A percentile compares a stretch with the other conserved stretches of the same genome.
Evolutionary conservation across 2,888 invertebrate genomes (phyloP).

Genomic region (Cataglyphis livida): DNA sequence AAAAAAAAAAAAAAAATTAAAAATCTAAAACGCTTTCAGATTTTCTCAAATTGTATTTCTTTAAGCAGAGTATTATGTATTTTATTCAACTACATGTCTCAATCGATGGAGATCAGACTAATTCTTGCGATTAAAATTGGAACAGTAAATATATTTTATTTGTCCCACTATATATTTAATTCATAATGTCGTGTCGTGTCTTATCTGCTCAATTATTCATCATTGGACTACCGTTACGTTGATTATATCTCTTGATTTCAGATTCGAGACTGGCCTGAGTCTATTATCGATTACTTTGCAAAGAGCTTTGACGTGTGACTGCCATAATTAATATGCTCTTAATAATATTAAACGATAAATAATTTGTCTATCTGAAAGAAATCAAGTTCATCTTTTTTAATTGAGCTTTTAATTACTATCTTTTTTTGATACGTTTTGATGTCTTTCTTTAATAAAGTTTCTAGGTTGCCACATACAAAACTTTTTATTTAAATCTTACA

Average conservation of each 20-base stretch:
- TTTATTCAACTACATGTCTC: not conserved
- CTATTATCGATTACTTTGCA: constrained; percentile 6
- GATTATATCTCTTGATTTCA: constrained; percentile 1
- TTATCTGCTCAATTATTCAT: not conserved
- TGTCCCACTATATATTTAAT: not conserved
- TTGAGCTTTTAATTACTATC: not conserved
- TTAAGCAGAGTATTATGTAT: not conserved
- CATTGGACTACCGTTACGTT: not conserved
- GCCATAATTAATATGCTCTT: not conserved
- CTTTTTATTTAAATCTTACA: not conserved
- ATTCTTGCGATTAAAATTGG: not conserved
- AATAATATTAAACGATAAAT: not conserved
- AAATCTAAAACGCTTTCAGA: not conserved
- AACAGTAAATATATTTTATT: not conserved
- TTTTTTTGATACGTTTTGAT: not conserved
- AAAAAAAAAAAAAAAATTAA: not conserved
- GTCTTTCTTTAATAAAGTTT: not conserved
- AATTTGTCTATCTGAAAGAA: not conserved
- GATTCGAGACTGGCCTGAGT: not conserved
- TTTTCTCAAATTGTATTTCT: not conserved
- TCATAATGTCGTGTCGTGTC: not conserved
- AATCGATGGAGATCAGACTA: not conserved
- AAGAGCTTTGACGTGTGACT: not conserved
- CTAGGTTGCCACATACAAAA: not conserved
- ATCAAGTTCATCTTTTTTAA: not conserved